These are phyloP conservation scores for Laterallus jamaicensis DNA, from an alignment of 2,113 vertebrate species.

Conservation along the genomic window DNA sequence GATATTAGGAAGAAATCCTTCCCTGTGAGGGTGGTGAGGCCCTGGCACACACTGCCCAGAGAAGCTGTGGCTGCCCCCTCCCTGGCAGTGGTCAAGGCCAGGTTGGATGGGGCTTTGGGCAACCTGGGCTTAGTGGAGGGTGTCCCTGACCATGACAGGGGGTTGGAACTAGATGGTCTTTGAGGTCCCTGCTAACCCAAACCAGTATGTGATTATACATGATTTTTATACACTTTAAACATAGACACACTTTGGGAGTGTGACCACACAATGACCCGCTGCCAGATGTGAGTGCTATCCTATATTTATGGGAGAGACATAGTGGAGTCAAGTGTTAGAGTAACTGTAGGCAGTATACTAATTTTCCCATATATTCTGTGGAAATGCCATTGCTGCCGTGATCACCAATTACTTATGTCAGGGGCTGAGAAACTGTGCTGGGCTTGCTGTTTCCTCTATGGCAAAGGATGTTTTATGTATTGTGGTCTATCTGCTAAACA, in stretches of 20 bases:
- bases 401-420: accelerated
- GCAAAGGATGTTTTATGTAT: neutral
- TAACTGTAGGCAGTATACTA: neutral
- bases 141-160: no score
- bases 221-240: neutral
- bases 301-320: neutral
- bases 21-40: no score
- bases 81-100: no score
- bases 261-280: neutral
- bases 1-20: no score
- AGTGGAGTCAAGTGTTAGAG: neutral
- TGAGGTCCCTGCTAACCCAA: no score
- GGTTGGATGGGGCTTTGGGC: no score
- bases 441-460: neutral
- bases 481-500: neutral
- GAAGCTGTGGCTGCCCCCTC: no score
- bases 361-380: neutral
- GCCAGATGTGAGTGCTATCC: neutral
- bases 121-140: no score
- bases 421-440: neutral
- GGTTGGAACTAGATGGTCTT: no score
- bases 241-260: neutral
- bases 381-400: neutral
- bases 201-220: no score
- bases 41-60: no score